These are phyloP conservation scores for Daubentonia madagascariensis DNA, from an alignment of 2,113 vertebrate genomes.

Conservation along the genomic window DNA sequence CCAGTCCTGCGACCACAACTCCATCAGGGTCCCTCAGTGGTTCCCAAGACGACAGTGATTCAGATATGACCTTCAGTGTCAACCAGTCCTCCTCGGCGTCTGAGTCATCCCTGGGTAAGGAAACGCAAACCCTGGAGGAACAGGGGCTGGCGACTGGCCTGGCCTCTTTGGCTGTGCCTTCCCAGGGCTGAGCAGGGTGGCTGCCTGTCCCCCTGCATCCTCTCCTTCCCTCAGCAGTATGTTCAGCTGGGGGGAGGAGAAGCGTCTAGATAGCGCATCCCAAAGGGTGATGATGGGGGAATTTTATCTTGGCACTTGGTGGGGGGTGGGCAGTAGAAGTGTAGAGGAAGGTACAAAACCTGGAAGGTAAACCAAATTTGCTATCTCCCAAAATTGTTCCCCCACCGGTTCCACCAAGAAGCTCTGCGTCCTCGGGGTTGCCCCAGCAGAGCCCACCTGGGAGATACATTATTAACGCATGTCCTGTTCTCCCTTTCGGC, in stretches of 20 bases:
- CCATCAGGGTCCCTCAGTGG: conserved; percentile 93
- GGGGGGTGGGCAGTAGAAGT: background rate
- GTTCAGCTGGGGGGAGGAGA: background rate
- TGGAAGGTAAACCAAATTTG: background rate
- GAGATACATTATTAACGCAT: background rate
- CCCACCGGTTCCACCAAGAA: background rate
- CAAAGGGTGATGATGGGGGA: background rate
- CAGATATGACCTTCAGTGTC: conserved; percentile 96
- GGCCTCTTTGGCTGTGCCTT: background rate
- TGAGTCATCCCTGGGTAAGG: conserved; percentile 97
- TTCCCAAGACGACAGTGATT: conserved; percentile 96
- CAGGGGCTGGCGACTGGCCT: background rate
- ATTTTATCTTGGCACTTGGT: background rate
- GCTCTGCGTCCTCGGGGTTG: background rate
- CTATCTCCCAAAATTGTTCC: background rate
- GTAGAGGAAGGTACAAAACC: background rate
- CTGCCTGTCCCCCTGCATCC: background rate
- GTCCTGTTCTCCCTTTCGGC: background rate
- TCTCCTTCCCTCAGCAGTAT: background rate
- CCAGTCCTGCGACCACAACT: conserved; percentile 89
- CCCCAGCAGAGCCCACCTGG: background rate
- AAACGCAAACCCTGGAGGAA: background rate
- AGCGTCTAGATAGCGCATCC: too few species aligned
- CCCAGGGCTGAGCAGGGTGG: background rate
- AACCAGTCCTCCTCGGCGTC: conserved; percentile 97